Conservation (phyloP, 2,797 vertebrate genomes). For the Scolopax bukidnonensis region DNA sequence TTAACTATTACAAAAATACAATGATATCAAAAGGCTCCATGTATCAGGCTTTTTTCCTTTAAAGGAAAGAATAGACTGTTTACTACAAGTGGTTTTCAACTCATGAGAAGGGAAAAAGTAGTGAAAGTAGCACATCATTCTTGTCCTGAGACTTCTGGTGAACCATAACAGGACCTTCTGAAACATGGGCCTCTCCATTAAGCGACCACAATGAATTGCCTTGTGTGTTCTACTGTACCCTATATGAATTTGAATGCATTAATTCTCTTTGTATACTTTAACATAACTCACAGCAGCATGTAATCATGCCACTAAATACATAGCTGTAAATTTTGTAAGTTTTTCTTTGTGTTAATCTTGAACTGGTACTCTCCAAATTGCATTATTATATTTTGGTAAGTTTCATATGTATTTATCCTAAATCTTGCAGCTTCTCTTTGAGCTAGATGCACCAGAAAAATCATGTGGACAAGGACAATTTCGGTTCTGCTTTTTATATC, state of each 20-base stretch:
- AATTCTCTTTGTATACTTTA: background rate
- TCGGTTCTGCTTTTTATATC: background rate
- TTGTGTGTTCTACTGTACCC: background rate
- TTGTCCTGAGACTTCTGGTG: background rate
- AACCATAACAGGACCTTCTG: background rate
- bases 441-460: background rate
- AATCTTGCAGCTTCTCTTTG: background rate
- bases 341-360: background rate
- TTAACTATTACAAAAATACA: background rate
- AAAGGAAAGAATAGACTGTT: background rate
- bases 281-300: background rate
- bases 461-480: background rate
- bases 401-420: background rate
- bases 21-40: background rate
- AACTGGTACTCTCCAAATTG: background rate
- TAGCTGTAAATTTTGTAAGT: background rate
- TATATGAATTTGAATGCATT: background rate
- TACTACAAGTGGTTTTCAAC: background rate
- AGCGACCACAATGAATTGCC: background rate
- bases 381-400: background rate
- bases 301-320: background rate
- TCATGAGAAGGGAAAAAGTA: background rate
- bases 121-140: background rate
- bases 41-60: background rate
- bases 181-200: background rate